Conservation (phyloP, 2,113 vertebrate species). For the Ochotona curzoniae region DNA sequence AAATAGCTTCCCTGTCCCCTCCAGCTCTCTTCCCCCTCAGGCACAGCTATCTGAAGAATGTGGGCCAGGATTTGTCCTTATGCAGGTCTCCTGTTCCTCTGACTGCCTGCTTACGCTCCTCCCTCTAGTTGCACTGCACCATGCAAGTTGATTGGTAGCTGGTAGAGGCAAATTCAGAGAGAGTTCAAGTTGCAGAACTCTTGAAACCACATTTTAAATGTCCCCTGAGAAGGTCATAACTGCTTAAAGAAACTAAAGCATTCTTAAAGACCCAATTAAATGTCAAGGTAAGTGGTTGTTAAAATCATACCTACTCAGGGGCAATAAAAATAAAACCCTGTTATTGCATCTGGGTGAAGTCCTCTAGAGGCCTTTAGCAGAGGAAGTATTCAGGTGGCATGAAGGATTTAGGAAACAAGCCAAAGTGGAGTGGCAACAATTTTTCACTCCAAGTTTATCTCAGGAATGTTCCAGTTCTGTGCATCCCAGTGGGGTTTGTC, state of each 20-base stretch:
- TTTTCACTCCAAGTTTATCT: neutral
- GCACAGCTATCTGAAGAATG: neutral
- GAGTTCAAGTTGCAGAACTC: neutral
- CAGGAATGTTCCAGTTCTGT: neutral
- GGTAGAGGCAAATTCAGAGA: neutral
- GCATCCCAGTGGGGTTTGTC: neutral
- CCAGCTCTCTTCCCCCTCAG: neutral
- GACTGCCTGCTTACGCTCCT: neutral
- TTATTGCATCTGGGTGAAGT: neutral
- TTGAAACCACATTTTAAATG: constrained; percentile 42
- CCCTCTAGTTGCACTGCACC: neutral
- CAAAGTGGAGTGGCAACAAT: neutral
- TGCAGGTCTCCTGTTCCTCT: neutral
- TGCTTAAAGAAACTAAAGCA: constrained; percentile 58
- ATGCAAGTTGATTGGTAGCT: neutral
- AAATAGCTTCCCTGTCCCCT: neutral
- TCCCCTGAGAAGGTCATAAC: constrained; percentile 35
- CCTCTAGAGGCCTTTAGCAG: neutral
- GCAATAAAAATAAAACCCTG: constrained; percentile 29
- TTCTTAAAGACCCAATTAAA: constrained; percentile 64
- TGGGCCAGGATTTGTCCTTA: neutral
- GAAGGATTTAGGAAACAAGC: neutral
- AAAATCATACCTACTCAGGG: neutral
- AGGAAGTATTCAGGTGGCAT: neutral
- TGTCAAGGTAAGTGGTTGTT: constrained; percentile 29